A percentile compares a stretch with the other conserved stretches of the same genome.
Evolutionary conservation across 2,888 invertebrate genomes (phyloP).

Genomic region (Calameuta pallipes): DNA sequence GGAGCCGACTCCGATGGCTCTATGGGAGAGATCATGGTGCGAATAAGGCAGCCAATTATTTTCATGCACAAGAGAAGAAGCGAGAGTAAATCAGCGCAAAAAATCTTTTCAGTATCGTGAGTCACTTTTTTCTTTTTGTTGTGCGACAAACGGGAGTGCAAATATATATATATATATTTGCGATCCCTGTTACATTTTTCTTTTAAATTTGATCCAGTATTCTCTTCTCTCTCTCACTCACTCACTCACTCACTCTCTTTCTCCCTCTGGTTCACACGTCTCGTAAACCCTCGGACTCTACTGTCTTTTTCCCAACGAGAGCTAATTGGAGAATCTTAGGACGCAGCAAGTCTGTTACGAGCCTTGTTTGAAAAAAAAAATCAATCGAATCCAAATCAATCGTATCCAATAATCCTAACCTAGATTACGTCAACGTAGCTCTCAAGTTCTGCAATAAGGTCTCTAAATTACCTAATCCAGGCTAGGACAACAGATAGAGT

Average conservation of each 20-base stretch:
- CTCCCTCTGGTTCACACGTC: neutral
- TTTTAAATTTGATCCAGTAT: neutral
- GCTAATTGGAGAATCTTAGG: neutral
- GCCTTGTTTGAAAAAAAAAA: neutral
- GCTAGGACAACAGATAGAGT: neutral
- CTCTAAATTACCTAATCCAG: neutral
- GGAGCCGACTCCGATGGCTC: too few species aligned
- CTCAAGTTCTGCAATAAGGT: neutral
- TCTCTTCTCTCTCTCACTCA: neutral
- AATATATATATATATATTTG: neutral
- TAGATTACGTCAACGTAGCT: neutral
- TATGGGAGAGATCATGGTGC: too few species aligned
- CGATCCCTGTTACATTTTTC: neutral
- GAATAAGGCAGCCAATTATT: neutral
- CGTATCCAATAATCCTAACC: neutral
- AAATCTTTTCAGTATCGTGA: neutral
- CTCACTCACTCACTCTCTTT: neutral
- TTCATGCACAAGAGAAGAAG: neutral
- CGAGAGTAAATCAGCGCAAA: neutral
- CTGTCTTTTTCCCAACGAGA: neutral
- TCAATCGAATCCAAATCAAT: too few species aligned
- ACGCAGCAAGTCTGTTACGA: neutral
- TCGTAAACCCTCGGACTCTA: neutral
- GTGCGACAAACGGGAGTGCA: neutral
- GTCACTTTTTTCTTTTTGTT: neutral